A percentile compares a stretch with the other conserved stretches of the same genome.
Evolutionary conservation across 2,797 vertebrate genomes (phyloP).

Genomic region (Macropodus opercularis): DNA sequence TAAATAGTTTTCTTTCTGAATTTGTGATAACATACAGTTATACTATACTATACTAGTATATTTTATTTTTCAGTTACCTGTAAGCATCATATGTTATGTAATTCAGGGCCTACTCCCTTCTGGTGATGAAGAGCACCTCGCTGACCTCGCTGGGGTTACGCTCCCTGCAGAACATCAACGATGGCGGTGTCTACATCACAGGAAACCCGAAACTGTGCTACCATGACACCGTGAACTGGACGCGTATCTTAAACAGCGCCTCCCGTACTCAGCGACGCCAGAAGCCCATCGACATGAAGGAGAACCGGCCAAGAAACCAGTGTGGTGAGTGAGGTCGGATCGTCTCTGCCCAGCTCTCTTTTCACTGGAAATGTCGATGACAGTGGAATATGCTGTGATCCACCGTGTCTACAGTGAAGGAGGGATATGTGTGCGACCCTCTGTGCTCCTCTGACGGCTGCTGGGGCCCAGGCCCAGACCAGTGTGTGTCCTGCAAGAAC

Average conservation of each 20-base stretch:
- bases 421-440: slow-evolving; percentile 87
- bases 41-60: too few species aligned
- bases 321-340: slow-evolving; percentile 83
- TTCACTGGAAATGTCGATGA: slow-evolving; percentile 31
- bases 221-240: slow-evolving; percentile 90
- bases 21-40: too few species aligned
- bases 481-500: slow-evolving; percentile 89
- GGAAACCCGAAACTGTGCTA: slow-evolving; percentile 91
- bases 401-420: slow-evolving; percentile 69
- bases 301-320: slow-evolving; percentile 76
- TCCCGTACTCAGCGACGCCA: slow-evolving; percentile 55
- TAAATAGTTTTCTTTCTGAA: too few species aligned
- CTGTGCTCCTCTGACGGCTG: slow-evolving; percentile 91
- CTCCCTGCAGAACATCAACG: slow-evolving; percentile 88
- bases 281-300: slow-evolving; percentile 76
- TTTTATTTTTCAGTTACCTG: too few species aligned
- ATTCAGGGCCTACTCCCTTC: slow-evolving; percentile 86
- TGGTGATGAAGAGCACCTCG: slow-evolving; percentile 89
- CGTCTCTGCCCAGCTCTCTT: not conserved
- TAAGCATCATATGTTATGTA: too few species aligned
- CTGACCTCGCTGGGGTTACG: slow-evolving; percentile 89
- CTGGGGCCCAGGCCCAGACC: slow-evolving; percentile 90
- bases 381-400: not conserved
- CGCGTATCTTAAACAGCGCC: slow-evolving; percentile 73
- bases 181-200: slow-evolving; percentile 89